Conservation (phyloP, 1,140 invertebrate genomes). For the Diuraphis noxia region DNA sequence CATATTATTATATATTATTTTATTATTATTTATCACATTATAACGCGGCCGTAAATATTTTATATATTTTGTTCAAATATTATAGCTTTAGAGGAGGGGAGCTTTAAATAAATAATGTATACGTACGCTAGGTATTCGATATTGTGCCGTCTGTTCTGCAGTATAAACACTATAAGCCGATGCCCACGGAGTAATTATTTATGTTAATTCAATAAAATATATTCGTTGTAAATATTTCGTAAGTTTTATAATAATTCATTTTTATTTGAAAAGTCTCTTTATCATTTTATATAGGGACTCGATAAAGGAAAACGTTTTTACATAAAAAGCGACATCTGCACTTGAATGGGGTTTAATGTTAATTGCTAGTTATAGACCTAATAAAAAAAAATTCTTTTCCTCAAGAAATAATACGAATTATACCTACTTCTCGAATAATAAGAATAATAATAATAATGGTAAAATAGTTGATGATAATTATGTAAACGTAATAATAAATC, state of each 20-base stretch:
- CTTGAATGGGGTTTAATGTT: neutral
- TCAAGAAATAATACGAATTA: neutral
- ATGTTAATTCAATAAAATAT: neutral
- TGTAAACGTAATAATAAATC: neutral
- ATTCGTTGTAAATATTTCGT: neutral
- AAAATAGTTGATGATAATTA: neutral
- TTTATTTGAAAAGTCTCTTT: neutral
- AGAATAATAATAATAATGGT: neutral
- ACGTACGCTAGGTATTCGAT: neutral
- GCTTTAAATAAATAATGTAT: constrained; percentile 16
- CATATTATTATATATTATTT: neutral
- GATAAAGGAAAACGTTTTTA: neutral
- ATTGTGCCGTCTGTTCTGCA: neutral
- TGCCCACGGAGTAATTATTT: neutral
- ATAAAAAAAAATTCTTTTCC: neutral
- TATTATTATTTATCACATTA: neutral
- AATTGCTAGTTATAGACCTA: neutral
- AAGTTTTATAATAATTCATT: neutral
- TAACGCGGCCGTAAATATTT: neutral
- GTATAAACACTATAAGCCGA: neutral
- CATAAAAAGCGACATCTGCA: neutral
- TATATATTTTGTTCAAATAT: neutral
- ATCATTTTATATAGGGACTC: neutral
- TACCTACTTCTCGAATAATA: neutral
- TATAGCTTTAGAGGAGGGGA: neutral